A percentile compares a stretch with the other conserved stretches of the same genome.
Conservation (phyloP, 2,797 vertebrate genomes). For the Molothrus aeneus region DNA sequence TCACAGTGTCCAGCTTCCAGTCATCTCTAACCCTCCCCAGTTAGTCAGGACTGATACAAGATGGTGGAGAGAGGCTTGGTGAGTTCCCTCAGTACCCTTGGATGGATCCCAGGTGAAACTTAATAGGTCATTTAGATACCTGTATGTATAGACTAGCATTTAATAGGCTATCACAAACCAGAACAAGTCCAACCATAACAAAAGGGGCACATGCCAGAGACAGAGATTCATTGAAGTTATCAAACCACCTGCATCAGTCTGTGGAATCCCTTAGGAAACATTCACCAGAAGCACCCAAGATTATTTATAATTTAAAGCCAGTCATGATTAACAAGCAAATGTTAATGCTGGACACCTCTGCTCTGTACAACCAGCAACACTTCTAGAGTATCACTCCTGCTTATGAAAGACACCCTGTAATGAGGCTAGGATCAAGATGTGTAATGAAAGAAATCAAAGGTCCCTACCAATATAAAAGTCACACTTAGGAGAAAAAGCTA, state of each 20-base stretch:
- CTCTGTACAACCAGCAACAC: not conserved
- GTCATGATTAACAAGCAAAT: not conserved
- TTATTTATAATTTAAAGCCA: not conserved
- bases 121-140: not conserved
- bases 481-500: not conserved
- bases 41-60: not conserved
- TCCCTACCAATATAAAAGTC: not conserved
- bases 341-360: not conserved
- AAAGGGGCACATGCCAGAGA: not conserved
- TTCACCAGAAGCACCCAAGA: not conserved
- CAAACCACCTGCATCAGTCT: not conserved
- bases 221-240: not conserved
- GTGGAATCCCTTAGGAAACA: not conserved
- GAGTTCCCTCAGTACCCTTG: not conserved
- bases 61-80: not conserved
- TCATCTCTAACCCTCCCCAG: accelerated
- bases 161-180: not conserved
- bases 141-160: accelerated
- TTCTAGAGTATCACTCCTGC: not conserved
- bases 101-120: not conserved
- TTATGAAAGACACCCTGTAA: not conserved
- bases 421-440: not conserved
- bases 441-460: not conserved
- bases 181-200: not conserved
- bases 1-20: no score